Conservation (phyloP, 2,797 vertebrate species). For the Anguilla marmorata region DNA sequence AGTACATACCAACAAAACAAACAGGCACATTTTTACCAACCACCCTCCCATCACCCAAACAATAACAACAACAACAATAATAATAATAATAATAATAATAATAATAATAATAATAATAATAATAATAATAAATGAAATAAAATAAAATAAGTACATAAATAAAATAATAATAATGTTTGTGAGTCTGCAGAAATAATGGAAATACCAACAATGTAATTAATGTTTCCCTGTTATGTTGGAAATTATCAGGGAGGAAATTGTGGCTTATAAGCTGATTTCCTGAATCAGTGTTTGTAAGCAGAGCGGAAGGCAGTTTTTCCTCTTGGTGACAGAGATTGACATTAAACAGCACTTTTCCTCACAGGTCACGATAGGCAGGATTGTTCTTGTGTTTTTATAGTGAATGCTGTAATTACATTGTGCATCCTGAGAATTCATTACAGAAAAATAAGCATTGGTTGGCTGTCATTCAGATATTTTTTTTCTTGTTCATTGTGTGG, state of each 20-base stretch:
- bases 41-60: not conserved
- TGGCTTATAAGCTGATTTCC: slow-evolving; percentile 58
- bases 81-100: not conserved
- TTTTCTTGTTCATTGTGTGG: slow-evolving; percentile 9
- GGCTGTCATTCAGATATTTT: not conserved
- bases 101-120: not conserved
- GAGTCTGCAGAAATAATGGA: not conserved
- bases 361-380: slow-evolving; percentile 40
- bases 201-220: slow-evolving; percentile 14
- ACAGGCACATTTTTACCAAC: not conserved
- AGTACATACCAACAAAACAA: not conserved
- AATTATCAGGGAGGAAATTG: slow-evolving; percentile 68
- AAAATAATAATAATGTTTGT: not conserved
- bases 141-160: too few relatives aligned
- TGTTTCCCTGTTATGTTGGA: slow-evolving; percentile 52
- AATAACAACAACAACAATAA: not conserved
- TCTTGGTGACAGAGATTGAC: slow-evolving; percentile 63
- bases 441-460: not conserved
- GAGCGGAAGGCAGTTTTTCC: slow-evolving; percentile 64
- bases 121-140: not conserved
- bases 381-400: slow-evolving; percentile 50
- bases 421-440: slow-evolving; percentile 18
- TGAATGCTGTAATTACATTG: slow-evolving; percentile 35
- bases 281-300: slow-evolving; percentile 58
- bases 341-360: slow-evolving; percentile 55